Evolutionary conservation across 2,797 vertebrate genomes (phyloP).

Genomic region (Oreochromis grahami): DNA sequence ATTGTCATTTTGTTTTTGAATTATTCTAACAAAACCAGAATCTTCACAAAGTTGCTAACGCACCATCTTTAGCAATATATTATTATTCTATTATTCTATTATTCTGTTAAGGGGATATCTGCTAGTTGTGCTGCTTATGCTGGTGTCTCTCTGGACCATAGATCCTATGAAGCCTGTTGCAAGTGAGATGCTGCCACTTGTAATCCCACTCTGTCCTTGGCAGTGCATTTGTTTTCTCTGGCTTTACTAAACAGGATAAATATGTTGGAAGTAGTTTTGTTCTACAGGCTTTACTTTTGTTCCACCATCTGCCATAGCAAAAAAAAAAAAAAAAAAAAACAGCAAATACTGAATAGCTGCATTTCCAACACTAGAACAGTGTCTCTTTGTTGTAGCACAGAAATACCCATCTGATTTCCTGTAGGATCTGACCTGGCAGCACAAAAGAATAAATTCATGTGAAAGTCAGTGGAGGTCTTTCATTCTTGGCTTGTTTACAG

Average conservation of each 20-base stretch:
- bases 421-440: neutral
- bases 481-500: neutral
- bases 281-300: slow-evolving; percentile 38
- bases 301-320: slow-evolving; percentile 42
- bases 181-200: slow-evolving; percentile 9
- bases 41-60: neutral
- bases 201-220: slow-evolving; percentile 2
- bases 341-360: slow-evolving; percentile 22
- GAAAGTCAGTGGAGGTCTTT: neutral
- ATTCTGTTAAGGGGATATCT: neutral
- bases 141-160: neutral
- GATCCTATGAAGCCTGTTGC: slow-evolving; percentile 13
- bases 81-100: neutral
- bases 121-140: neutral
- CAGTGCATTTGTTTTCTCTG: slow-evolving; percentile 34
- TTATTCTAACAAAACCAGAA: neutral
- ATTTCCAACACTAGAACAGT: slow-evolving; percentile 23
- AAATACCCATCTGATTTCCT: slow-evolving; percentile 27
- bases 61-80: neutral
- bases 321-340: neutral
- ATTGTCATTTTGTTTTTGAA: neutral
- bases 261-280: slow-evolving; percentile 38
- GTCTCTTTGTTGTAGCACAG: slow-evolving; percentile 34
- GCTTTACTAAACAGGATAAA: slow-evolving; percentile 38
- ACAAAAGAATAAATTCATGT: neutral